A percentile compares a stretch with the other conserved stretches of the same genome.
phyloP scores from a whole-genome alignment of 2,797 vertebrate genomes.

The Mastacembelus armatus region DNA sequence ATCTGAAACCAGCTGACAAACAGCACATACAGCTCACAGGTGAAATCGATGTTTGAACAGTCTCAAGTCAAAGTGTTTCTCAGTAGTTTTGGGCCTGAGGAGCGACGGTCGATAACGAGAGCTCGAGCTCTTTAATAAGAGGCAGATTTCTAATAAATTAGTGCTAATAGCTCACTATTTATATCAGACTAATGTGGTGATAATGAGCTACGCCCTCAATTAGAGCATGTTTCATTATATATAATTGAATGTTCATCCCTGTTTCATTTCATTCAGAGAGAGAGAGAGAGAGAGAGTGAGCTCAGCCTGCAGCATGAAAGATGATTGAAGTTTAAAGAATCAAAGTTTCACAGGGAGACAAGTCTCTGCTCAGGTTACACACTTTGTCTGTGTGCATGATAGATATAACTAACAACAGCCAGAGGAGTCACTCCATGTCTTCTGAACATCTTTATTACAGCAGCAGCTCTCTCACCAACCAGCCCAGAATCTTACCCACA shows the following conservation, averaged over 20 bases:
- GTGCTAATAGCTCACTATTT: slow-evolving; percentile 65
- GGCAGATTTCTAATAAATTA: slow-evolving; percentile 57
- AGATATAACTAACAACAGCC: background rate
- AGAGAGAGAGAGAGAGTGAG: background rate
- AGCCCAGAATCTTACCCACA: background rate
- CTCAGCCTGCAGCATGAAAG: slow-evolving; percentile 29
- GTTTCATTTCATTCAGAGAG: slow-evolving; percentile 38
- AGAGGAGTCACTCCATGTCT: too few relatives aligned
- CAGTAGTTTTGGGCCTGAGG: slow-evolving; percentile 3
- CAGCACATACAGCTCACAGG: too few relatives aligned
- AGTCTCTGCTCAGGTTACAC: too few relatives aligned
- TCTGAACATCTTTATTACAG: background rate
- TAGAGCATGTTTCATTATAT: slow-evolving; percentile 48
- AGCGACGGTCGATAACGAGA: slow-evolving; percentile 19
- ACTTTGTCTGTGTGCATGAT: background rate
- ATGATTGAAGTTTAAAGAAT: slow-evolving; percentile 36
- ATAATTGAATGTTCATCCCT: slow-evolving; percentile 47
- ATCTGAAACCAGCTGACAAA: too few relatives aligned
- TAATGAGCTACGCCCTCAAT: slow-evolving; percentile 58
- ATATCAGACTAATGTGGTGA: slow-evolving; percentile 64
- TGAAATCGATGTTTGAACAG: too few relatives aligned
- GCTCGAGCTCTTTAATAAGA: slow-evolving; percentile 48
- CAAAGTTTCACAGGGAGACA: slow-evolving; percentile 25
- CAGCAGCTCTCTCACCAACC: background rate
- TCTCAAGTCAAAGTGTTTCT: too few relatives aligned